Evolutionary conservation across 2,888 invertebrate genomes (phyloP).

Genomic region (Mycalesis mineus): DNA sequence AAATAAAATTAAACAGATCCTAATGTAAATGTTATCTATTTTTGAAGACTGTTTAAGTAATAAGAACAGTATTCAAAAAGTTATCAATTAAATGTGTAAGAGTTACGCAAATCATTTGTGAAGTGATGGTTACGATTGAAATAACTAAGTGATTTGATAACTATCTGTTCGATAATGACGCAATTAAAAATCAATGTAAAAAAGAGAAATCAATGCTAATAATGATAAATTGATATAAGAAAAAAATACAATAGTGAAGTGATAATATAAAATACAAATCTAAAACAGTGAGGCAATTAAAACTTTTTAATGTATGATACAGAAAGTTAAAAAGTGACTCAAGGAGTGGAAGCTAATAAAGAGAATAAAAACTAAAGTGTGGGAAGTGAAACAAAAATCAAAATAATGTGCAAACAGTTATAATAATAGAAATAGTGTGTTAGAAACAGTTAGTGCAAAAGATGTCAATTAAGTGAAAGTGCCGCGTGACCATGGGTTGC

Average conservation of each 20-base stretch:
- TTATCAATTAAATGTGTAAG: background rate
- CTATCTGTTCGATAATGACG: background rate
- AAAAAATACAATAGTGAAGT: background rate
- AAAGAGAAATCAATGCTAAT: background rate
- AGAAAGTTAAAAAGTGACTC: background rate
- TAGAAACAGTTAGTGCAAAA: background rate
- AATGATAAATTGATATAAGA: background rate
- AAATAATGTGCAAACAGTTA: conserved; percentile 14
- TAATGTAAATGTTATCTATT: background rate
- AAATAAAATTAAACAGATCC: conserved; percentile 12
- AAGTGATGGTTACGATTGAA: background rate
- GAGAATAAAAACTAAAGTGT: background rate
- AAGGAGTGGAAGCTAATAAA: background rate
- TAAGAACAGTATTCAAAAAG: conserved; percentile 1
- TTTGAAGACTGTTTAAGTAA: background rate
- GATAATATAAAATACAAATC: background rate
- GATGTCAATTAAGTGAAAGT: conserved; percentile 30
- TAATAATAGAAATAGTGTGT: conserved; percentile 1
- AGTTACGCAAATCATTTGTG: background rate
- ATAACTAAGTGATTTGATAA: background rate
- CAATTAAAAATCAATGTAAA: background rate
- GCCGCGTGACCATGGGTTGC: conserved; percentile 79
- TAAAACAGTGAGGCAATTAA: background rate
- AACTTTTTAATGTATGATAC: background rate
- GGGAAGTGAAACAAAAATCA: background rate